A percentile compares a stretch with the other conserved stretches of the same genome.
Conservation (phyloP, 2,113 vertebrate species). For the Turdus rufiventris region DNA sequence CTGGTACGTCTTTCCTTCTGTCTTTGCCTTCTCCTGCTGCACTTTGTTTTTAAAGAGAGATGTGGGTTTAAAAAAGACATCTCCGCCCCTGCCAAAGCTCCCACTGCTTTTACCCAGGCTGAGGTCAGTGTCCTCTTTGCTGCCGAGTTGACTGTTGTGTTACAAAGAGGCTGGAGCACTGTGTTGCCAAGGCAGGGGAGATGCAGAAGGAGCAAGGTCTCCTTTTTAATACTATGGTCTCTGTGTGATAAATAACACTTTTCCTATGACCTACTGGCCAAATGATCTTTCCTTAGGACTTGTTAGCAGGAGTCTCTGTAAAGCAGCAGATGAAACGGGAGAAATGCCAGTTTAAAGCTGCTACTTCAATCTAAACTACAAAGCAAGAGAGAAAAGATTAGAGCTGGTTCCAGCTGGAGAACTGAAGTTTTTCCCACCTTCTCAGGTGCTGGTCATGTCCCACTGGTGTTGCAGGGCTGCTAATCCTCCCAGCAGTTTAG, state of each 20-base stretch:
- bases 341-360: conserved; percentile 29
- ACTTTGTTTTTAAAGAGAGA: background rate
- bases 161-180: conserved; percentile 9
- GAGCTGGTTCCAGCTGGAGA: background rate
- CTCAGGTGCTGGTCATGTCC: background rate
- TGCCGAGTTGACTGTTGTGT: background rate
- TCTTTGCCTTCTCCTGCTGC: background rate
- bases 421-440: background rate
- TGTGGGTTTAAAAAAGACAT: background rate
- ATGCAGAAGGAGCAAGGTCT: conserved; percentile 10
- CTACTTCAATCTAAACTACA: conserved; percentile 26
- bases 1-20: background rate
- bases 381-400: background rate
- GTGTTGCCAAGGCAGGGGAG: background rate
- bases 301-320: conserved; percentile 34
- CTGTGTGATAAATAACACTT: conserved; percentile 36
- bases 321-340: conserved; percentile 35
- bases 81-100: background rate
- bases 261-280: conserved; percentile 29
- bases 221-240: conserved; percentile 8
- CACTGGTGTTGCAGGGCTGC: background rate
- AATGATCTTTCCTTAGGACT: conserved; percentile 14
- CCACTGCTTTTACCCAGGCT: background rate
- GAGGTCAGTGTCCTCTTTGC: conserved; percentile 15
- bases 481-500: background rate